Percentiles rank a stretch among this genome's conserved stretches.
phyloP scores from a whole-genome alignment of 1,140 invertebrate genomes.

The Pseudachorutes palmiensis region DNA sequence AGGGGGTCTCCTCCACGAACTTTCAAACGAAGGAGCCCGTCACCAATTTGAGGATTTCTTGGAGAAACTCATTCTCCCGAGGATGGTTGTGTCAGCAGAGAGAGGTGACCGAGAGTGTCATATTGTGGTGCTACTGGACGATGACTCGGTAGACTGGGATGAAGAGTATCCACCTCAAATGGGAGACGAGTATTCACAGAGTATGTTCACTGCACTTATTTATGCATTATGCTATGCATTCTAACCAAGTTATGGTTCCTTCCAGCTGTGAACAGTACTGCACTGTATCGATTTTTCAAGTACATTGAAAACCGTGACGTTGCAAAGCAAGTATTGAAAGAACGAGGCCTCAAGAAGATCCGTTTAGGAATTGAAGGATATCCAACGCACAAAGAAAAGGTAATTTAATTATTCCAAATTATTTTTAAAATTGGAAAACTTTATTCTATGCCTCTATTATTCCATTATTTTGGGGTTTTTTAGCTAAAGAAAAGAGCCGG shows the following conservation, averaged over 20 bases:
- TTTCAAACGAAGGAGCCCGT: slow-evolving; percentile 96
- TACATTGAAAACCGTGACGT: slow-evolving; percentile 99
- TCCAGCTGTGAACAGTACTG: slow-evolving; percentile 73
- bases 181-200: slow-evolving; percentile 91
- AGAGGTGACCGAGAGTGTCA: slow-evolving; percentile 81
- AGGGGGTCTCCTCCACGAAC: slow-evolving; percentile 92
- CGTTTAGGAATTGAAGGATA: slow-evolving; percentile 98
- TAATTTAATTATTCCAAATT: slow-evolving; percentile 44
- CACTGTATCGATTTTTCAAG: slow-evolving; percentile 96
- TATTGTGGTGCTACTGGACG: slow-evolving; percentile 89
- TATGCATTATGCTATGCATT: not conserved
- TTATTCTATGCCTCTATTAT: no score
- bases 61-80: slow-evolving; percentile 86
- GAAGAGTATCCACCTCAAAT: slow-evolving; percentile 97
- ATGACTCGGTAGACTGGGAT: slow-evolving; percentile 97
- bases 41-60: slow-evolving; percentile 94
- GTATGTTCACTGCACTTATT: slow-evolving; percentile 45
- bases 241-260: slow-evolving; percentile 23
- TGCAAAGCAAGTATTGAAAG: slow-evolving; percentile 97
- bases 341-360: slow-evolving; percentile 96
- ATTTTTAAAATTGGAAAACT: no score
- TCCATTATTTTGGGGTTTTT: not conserved
- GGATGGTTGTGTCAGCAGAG: slow-evolving; percentile 92
- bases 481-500: slow-evolving; percentile 65
- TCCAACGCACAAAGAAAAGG: slow-evolving; percentile 97